These are phyloP conservation scores for Sanderia malayensis DNA, from an alignment of 30 jellyfish, hydroid and myxozoan species.

Conservation along the genomic window DNA sequence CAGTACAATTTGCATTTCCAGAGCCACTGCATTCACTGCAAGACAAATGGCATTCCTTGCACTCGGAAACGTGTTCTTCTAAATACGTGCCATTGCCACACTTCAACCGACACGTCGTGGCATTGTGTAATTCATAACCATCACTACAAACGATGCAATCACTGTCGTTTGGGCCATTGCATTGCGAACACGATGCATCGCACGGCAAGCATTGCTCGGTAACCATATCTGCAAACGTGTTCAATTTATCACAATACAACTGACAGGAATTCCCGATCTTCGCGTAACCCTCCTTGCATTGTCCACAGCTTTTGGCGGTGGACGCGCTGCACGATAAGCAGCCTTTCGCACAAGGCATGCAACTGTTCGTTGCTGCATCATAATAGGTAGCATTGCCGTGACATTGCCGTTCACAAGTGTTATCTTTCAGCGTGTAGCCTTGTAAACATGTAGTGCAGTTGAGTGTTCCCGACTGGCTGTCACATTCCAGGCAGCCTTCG, in stretches of 20 bases:
- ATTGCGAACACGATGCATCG: conserved; percentile 72
- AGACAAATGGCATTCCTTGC: conserved; percentile 37
- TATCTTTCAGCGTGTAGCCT: not conserved
- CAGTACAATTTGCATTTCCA: conserved; percentile 24
- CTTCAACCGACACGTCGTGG: conserved; percentile 46
- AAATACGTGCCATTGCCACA: conserved; percentile 45
- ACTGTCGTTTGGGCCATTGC: conserved; percentile 51
- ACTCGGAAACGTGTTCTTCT: conserved; percentile 6
- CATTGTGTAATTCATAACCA: conserved; percentile 27
- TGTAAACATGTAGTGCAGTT: conserved; percentile 65
- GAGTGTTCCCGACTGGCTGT: conserved; percentile 47
- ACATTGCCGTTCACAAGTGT: conserved; percentile 15
- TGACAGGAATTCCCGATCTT: conserved; percentile 5
- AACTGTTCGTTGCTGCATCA: not conserved
- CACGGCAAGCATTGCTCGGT: conserved; percentile 61
- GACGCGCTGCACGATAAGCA: conserved; percentile 57
- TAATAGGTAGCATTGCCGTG: conserved; percentile 14
- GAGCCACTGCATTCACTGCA: conserved; percentile 59
- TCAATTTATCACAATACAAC: conserved; percentile 51
- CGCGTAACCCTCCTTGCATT: conserved; percentile 10
- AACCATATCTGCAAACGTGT: conserved; percentile 23
- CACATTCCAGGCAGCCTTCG: conserved; percentile 43
- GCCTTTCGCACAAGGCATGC: conserved; percentile 31
- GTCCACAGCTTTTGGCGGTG: conserved; percentile 38
- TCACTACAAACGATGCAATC: conserved; percentile 78